Percentiles rank a stretch among this genome's conserved stretches.
phyloP scores from a whole-genome alignment of 2,113 vertebrate genomes.

The Mesitornis unicolor region DNA sequence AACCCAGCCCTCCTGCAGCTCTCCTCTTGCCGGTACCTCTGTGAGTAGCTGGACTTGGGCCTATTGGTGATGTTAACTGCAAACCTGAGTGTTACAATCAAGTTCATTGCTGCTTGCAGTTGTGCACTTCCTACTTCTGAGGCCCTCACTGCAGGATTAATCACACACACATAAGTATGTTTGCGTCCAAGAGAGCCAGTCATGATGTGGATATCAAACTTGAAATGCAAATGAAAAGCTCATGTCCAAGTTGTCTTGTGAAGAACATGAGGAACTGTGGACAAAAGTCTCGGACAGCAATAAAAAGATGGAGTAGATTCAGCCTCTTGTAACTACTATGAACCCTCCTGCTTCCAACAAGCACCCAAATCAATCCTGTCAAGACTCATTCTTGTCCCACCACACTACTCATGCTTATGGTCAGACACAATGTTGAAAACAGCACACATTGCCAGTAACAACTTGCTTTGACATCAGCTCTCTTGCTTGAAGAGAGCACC shows the following conservation, averaged over 20 bases:
- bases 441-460: background rate
- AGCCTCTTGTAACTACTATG: background rate
- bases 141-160: background rate
- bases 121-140: background rate
- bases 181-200: background rate
- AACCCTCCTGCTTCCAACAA: background rate
- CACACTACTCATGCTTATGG: background rate
- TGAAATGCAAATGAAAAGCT: background rate
- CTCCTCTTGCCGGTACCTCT: background rate
- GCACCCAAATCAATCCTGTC: background rate
- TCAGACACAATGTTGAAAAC: background rate
- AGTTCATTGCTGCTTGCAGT: background rate
- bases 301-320: background rate
- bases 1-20: background rate
- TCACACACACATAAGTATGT: fast-evolving
- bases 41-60: background rate
- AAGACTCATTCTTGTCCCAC: background rate
- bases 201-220: background rate
- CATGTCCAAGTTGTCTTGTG: background rate
- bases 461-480: background rate
- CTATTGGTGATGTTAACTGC: background rate
- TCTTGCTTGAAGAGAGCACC: background rate
- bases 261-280: background rate
- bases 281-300: background rate
- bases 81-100: no score